Evolutionary conservation across 2,113 vertebrate species (phyloP), one percentile per base, ranked within the genome.

Genomic region (Orthonyx spaldingii): DNA sequence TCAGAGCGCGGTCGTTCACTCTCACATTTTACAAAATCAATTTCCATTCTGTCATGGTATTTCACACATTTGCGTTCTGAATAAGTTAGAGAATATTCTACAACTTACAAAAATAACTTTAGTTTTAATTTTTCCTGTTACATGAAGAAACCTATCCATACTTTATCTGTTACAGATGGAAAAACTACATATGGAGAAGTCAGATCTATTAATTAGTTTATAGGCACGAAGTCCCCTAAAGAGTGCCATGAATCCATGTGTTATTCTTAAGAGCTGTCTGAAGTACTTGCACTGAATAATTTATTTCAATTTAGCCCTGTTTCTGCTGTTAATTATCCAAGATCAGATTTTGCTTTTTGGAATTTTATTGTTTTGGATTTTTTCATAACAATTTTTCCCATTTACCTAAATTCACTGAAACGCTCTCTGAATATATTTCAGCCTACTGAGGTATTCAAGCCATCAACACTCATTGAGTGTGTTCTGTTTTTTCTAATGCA

Each of bases 41-140:
- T 98, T 98, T 98, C 97, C 97, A 98, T 98, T 98, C 98, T 98
- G 98, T 98, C 97, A 66, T 97, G 98, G 97, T 98, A 96, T 97
- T 98, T 98, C 97, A 97, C 98, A 98, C 97, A 96, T 98, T 96
- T 76, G 94, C 65, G 53, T 96, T 98, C 94, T 94, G 97, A 98
- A 96, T 97, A 98, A 98, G 97, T 98, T 94, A 97, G 94, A 96
- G 97, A 98, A 96, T 97, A 97, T 96, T 97, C 97, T 97, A 96
- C 97, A 95, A 96, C 96, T 98, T 94, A 97, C 95, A 95, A 97
- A 98, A 98, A 97, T 98, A 98, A 97, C 97, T 97, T 96, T 35
- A 92, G 96, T 98, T 98, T 97, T 98, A 97, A 96, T 95, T 96
- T 97, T 97, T 96, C 95, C 96, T 97, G 96, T 97, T 97, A 97